These are phyloP conservation scores for Rotaria sp. DNA, from an alignment of 2,888 invertebrate genomes.

Conservation along the genomic window DNA sequence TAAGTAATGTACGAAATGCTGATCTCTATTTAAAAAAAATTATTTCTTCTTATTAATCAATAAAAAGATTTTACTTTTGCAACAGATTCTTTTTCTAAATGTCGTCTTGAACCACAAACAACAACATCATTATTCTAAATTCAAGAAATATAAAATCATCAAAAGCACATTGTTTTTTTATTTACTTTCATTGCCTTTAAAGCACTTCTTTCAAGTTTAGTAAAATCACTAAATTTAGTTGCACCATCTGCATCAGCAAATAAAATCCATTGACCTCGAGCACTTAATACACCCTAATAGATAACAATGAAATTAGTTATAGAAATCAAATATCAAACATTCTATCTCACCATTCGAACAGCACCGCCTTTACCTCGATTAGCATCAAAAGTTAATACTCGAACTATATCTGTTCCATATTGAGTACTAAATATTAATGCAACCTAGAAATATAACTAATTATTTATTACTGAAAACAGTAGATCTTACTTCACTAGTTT, in stretches of 20 bases:
- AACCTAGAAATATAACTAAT: slow-evolving; percentile 56
- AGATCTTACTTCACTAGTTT: slow-evolving; percentile 63
- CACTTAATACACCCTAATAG: slow-evolving; percentile 74
- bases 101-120: slow-evolving; percentile 85
- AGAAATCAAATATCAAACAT: not conserved
- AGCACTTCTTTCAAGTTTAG: slow-evolving; percentile 65
- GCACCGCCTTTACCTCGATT: slow-evolving; percentile 98
- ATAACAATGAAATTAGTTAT: slow-evolving; percentile 45
- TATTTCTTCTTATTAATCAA: too few relatives aligned
- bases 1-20: slow-evolving; percentile 70
- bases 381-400: slow-evolving; percentile 73
- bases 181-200: not conserved
- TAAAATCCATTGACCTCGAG: slow-evolving; percentile 74
- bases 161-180: too few relatives aligned
- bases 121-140: slow-evolving; percentile 44
- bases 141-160: too few relatives aligned
- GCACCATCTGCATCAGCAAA: slow-evolving; percentile 99
- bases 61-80: slow-evolving; percentile 60
- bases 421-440: slow-evolving; percentile 69
- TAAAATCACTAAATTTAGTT: slow-evolving; percentile 80
- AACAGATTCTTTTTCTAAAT: slow-evolving; percentile 82
- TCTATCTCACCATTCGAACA: slow-evolving; percentile 69
- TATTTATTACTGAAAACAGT: too few relatives aligned
- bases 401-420: slow-evolving; percentile 69
- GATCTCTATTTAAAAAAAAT: slow-evolving; percentile 49